Conservation (phyloP, 2,888 invertebrate species). For the Sesamia inferens region DNA sequence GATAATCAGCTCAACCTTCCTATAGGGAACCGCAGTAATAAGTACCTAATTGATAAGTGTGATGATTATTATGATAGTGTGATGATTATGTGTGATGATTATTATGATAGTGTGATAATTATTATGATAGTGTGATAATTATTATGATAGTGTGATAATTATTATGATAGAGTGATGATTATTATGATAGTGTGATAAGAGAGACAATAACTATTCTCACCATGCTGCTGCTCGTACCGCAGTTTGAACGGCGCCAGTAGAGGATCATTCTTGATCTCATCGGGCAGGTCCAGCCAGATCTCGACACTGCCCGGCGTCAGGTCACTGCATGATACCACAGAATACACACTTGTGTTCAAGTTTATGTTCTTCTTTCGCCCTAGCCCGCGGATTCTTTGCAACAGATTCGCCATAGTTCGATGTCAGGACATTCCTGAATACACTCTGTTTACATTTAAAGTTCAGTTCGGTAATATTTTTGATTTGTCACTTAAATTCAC, state of each 20-base stretch:
- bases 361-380: conserved; percentile 58
- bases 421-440: conserved; percentile 43
- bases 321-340: conserved; percentile 88
- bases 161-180: background rate
- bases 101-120: too few relatives aligned
- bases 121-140: too few relatives aligned
- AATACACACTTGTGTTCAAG: conserved; percentile 77
- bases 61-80: background rate
- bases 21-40: too few relatives aligned
- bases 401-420: conserved; percentile 70
- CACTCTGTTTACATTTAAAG: conserved; percentile 10
- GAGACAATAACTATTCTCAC: conserved; percentile 70
- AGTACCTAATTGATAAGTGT: too few relatives aligned
- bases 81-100: background rate
- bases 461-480: background rate
- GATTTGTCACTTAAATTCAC: background rate
- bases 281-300: conserved; percentile 92
- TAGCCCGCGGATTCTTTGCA: conserved; percentile 64
- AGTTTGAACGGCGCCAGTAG: conserved; percentile 91
- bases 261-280: conserved; percentile 92
- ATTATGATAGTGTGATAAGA: background rate
- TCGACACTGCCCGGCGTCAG: conserved; percentile 91
- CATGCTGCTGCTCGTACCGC: conserved; percentile 88
- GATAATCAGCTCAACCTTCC: too few relatives aligned
- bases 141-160: background rate